Base-by-base conservation (phyloP, 2,797 vertebrate species). In the Loris lydekkerianus region DNA sequence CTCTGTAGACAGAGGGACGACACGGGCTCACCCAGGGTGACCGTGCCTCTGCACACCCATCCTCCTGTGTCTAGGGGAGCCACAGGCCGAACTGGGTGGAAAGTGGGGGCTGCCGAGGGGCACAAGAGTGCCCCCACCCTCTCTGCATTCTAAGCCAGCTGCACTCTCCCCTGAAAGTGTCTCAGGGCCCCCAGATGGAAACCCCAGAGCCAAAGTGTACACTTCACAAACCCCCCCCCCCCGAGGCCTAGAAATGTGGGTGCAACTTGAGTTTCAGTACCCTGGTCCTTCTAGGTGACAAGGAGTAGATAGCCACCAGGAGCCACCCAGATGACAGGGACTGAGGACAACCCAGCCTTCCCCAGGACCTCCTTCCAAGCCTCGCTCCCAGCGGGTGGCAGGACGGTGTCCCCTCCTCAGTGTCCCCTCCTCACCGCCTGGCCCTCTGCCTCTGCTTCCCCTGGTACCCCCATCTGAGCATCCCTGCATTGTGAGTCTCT, bases 391-490 rank as follows among this genome's bases (percentile, higher is more conserved):
- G 6, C 21, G 56, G 70, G 27, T 5, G 14, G 60, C 40, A 40
- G 40, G 40, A 40, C 5, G 40, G 40, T 40, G 40, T 40, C 40
- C 40, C 40, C 34, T 15, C 21, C 63, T 77, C 76, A 31, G 43
- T 6, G 0, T 9, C 29, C 21, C 10, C 20, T 25, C 43, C 43
- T 67, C 3, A 1, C 21, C 11, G 8, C n/a, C 27, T 0, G 9
- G n/a, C 25, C n/a, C 34, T 5, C 15, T 2, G 1, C 21, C 53
- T 37, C 20, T 0, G 1, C 27, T 2, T 0, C n/a, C 67, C 25
- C 21, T 6, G 0, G 17, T 1, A 4, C 11, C 60, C 34, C 60
- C 10, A 4, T 31, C n/a, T 2, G 49, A 72, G 40, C 20, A 15
- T 53, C 53, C 53, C 8, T 0, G 11, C 60, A 60, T 67, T 94